Conservation (phyloP, 92 coral and sea anemone species). For the Epizoanthus stellaris region DNA sequence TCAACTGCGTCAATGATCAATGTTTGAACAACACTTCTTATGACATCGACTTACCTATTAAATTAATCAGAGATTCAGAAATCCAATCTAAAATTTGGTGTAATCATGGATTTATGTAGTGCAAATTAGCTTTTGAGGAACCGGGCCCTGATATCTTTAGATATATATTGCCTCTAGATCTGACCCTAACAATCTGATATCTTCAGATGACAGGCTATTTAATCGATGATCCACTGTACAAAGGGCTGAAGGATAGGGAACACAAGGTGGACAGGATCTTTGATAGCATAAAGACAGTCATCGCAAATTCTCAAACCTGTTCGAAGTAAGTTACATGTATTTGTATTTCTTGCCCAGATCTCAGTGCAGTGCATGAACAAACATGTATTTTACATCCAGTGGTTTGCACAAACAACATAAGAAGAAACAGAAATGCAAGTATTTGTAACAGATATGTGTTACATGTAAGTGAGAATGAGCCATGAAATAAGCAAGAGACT, state of each 20-base stretch:
- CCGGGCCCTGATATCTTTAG: not conserved
- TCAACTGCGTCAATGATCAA: no score
- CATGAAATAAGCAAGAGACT: no score
- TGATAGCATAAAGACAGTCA: not conserved
- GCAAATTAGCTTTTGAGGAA: no score
- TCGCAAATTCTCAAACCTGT: not conserved
- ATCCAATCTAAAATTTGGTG: no score
- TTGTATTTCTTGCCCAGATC: not conserved
- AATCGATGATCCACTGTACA: slow-evolving; percentile 28
- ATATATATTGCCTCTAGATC: not conserved
- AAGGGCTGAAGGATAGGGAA: slow-evolving; percentile 7
- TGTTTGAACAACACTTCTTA: no score
- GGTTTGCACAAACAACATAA: not conserved
- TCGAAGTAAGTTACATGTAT: slow-evolving; percentile 11
- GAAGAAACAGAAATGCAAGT: no score
- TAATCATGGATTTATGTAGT: no score
- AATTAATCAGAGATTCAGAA: no score
- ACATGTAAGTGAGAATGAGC: no score
- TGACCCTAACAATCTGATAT: not conserved
- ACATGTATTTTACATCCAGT: not conserved
- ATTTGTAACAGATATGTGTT: no score
- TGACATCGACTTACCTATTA: no score
- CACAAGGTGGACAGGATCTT: slow-evolving; percentile 24
- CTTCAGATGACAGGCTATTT: slow-evolving; percentile 32
- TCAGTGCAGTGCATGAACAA: not conserved